Percentiles rank a stretch among this genome's conserved stretches.
Conservation (phyloP, 2,888 invertebrate species). For the Eucera pruinosa region DNA sequence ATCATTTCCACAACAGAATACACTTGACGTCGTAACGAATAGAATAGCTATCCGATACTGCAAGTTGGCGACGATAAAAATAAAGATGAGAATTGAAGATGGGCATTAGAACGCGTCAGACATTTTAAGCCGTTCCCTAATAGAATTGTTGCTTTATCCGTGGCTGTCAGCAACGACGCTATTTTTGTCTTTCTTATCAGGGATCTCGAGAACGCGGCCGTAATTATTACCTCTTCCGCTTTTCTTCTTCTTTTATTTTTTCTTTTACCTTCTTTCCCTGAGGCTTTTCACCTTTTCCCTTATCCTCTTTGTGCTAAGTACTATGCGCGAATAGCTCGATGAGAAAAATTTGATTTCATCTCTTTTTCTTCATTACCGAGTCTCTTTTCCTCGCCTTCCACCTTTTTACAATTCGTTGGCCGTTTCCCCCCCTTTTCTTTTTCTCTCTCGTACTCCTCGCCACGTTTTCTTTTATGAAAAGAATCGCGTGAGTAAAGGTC, state of each 20-base stretch:
- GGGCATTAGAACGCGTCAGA: background rate
- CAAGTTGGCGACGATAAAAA: slow-evolving; percentile 1
- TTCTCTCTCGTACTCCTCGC: background rate
- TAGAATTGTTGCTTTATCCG: slow-evolving; percentile 40
- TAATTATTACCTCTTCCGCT: slow-evolving; percentile 49
- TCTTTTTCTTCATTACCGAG: slow-evolving; percentile 21
- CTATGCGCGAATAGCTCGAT: slow-evolving; percentile 18
- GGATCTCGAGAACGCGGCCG: slow-evolving; percentile 17
- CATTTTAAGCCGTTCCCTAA: slow-evolving; percentile 22
- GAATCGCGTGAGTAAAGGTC: slow-evolving; percentile 2
- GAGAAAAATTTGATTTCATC: slow-evolving; percentile 33
- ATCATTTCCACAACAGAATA: background rate
- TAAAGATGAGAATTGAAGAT: slow-evolving; percentile 24
- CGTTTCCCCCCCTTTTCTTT: no score
- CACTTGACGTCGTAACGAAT: background rate
- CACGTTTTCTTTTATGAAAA: slow-evolving; percentile 14
- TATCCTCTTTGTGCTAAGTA: slow-evolving; percentile 20
- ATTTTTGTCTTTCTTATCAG: slow-evolving; percentile 21
- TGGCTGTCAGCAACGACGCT: slow-evolving; percentile 5
- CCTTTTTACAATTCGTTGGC: slow-evolving; percentile 2
- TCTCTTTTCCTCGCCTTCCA: background rate
- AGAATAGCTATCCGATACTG: background rate
- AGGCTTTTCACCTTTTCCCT: background rate
- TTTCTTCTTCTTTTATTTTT: background rate
- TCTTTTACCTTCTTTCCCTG: background rate